These are phyloP conservation scores for Drosophila takahashii DNA, from an alignment of 1,140 invertebrate species.

Conservation along the genomic window DNA sequence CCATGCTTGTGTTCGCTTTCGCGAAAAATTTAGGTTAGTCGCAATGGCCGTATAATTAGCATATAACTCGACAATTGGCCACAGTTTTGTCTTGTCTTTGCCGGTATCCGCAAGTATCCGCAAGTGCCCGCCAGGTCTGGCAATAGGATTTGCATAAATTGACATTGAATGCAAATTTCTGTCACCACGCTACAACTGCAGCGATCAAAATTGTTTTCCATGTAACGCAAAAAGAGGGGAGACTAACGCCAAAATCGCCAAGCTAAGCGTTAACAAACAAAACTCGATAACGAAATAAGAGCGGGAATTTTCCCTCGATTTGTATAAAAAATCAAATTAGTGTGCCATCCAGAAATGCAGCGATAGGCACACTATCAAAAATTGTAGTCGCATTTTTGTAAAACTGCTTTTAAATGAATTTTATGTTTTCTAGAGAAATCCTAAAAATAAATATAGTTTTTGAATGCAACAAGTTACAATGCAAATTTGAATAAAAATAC, in stretches of 20 bases:
- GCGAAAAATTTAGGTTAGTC: constrained; percentile 52
- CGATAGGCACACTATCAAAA: constrained; percentile 11
- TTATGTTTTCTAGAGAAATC: too few relatives aligned
- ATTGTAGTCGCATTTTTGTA: background rate
- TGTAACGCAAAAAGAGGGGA: constrained; percentile 33
- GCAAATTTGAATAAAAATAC: too few relatives aligned
- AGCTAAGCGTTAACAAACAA: constrained; percentile 82
- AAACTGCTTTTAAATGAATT: too few relatives aligned
- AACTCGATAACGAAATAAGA: constrained; percentile 80
- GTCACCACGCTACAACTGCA: constrained; percentile 34
- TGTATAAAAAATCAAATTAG: constrained; percentile 80
- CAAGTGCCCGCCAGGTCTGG: constrained; percentile 27
- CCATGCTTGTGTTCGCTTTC: constrained; percentile 23
- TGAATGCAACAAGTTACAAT: too few relatives aligned
- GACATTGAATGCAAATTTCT: constrained; percentile 76
- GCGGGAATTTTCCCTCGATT: constrained; percentile 56
- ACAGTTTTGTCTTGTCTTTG: constrained; percentile 68
- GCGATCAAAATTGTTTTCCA: constrained; percentile 71
- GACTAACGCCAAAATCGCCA: constrained; percentile 62
- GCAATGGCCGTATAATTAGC: constrained; percentile 64
- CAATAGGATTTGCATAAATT: constrained; percentile 81
- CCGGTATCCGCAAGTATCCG: background rate
- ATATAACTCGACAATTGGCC: constrained; percentile 63
- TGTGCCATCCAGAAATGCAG: constrained; percentile 56
- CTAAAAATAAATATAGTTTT: too few relatives aligned